Evolutionary conservation across 53 echinoderm and acorn worm species (phyloP).

Genomic region (Hippasteria phrygiana): DNA sequence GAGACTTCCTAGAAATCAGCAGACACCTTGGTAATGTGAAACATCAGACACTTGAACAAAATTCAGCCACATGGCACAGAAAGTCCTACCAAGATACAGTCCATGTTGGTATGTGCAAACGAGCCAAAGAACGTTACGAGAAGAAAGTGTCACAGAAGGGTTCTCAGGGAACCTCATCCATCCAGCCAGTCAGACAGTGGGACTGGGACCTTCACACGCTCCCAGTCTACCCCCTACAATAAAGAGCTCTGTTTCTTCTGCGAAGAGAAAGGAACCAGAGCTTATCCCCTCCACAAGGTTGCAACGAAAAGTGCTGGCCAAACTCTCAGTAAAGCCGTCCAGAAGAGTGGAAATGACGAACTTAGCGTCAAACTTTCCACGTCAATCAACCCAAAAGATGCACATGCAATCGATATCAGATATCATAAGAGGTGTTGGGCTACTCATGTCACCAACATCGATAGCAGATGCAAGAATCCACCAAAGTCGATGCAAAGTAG

Average conservation of each 20-base stretch:
- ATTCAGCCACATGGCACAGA: conserved; percentile 59
- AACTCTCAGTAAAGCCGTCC: conserved; percentile 10
- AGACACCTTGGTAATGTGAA: conserved; percentile 14
- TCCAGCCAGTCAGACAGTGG: background rate
- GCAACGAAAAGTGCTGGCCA: conserved; percentile 15
- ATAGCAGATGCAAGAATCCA: background rate
- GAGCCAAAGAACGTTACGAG: conserved; percentile 43
- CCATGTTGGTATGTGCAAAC: background rate
- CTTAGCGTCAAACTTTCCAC: conserved; percentile 35
- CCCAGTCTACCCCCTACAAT: conserved; percentile 49
- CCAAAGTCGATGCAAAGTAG: background rate
- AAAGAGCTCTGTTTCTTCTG: conserved; percentile 45
- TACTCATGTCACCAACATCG: conserved; percentile 50
- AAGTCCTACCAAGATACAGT: conserved; percentile 30
- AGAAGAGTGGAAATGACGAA: conserved; percentile 42
- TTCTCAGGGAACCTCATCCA: background rate
- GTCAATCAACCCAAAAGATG: conserved; percentile 52
- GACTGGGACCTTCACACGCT: conserved; percentile 55
- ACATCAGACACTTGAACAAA: background rate
- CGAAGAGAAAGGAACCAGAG: background rate
- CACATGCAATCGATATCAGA: conserved; percentile 50
- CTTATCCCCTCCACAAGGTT: conserved; percentile 8
- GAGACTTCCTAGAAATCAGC: conserved; percentile 54
- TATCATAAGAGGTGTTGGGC: conserved; percentile 62
- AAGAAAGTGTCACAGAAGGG: background rate